Base-by-base conservation (phyloP, 64 coral and sea anemone species). In the Anthopleura sola region DNA sequence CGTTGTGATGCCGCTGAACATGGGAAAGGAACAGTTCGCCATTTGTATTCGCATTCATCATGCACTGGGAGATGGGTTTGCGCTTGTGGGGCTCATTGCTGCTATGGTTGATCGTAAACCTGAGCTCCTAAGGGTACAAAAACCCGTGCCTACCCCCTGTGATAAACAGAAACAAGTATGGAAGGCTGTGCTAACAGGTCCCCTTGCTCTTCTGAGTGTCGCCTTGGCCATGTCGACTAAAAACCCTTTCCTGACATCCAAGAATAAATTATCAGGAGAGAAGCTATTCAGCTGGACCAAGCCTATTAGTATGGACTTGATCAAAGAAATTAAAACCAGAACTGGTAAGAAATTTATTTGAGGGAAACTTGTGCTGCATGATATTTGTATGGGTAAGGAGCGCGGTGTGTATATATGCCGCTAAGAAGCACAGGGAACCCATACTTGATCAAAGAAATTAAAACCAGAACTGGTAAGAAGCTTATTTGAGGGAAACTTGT, bases 51-150 rank as follows among this genome's bases (percentile, higher is more conserved):
- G 91, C 23, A 92, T 89, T 56, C 94, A 97, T 47, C 94, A 97
- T 75, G 76, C 91, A 12, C 80, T 97, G 78, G 94, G 94, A 1
- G 94, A 97, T 51, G 94, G 84, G 10, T 93, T 97, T 55, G 87
- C 94, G 17, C 66, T 97, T 78, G 76, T 97, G 40, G 87, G 85
- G 50, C 79, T 97, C 18, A 87, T 97, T 29, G 54, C 84, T 2
- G 88, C 88, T 49, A 75, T 97, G 16, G 88, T 93, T 36, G 94
- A 93, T 81, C 68, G 91, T 40, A 97, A 97, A 56, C 94, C 94
- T 55, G 91, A 93, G 60, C 87, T 97, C 13, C 62, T 97, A 24
- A 36, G 92, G 36, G 92, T 94, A 15, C 84, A 90, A 49, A 94
- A 94, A 78, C 92, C 92, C 18, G 92, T 94, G 84, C 57, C 79